Conservation (phyloP, 1,140 invertebrate species). For the Cardiocondyla obscurior region DNA sequence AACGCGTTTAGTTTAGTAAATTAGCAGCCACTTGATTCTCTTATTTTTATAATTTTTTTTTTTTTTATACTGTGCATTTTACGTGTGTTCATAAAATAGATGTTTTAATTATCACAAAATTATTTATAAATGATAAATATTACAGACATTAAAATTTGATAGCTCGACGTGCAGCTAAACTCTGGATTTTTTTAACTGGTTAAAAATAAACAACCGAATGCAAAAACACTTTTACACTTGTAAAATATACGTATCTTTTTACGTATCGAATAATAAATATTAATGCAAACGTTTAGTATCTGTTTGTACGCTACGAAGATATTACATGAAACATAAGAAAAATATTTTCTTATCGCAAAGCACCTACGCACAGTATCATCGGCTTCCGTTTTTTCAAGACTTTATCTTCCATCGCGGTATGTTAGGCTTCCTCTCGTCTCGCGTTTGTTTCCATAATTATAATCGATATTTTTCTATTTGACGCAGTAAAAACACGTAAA, state of each 20-base stretch:
- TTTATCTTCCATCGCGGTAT: not conserved
- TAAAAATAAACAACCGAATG: not conserved
- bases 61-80: not conserved
- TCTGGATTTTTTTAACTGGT: not conserved
- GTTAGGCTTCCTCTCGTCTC: not conserved
- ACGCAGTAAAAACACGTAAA: not conserved
- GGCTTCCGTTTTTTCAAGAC: not conserved
- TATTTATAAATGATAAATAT: not conserved
- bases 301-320: not conserved
- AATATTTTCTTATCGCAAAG: constrained; percentile 4
- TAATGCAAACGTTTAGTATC: not conserved
- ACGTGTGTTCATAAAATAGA: not conserved
- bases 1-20: not conserved
- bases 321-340: not conserved
- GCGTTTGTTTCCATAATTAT: constrained; percentile 25
- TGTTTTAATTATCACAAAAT: not conserved
- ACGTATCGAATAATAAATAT: not conserved
- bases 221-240: not conserved
- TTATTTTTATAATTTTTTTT: not conserved
- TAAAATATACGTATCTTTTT: too few relatives aligned
- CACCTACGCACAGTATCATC: not conserved
- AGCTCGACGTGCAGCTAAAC: not conserved
- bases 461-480: constrained; percentile 28
- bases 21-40: not conserved
- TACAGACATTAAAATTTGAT: not conserved